Base-by-base conservation (phyloP, 2,113 vertebrate species). In the Polyodon spathula region DNA sequence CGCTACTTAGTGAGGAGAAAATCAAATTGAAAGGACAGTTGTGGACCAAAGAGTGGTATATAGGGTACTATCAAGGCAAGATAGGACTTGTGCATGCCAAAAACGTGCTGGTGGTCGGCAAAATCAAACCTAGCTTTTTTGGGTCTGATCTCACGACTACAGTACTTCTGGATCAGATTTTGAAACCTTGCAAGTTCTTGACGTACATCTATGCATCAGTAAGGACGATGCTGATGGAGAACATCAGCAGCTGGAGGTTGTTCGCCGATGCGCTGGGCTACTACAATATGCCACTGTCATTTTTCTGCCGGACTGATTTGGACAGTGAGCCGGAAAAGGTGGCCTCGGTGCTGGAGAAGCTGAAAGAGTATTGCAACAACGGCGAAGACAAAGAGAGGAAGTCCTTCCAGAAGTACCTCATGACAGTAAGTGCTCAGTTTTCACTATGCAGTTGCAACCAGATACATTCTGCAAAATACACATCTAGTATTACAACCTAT, bases 21-120 rank as follows among this genome's bases (percentile, higher is more conserved):
- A 84, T 98, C 68, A 87, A 83, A 63, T 79, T 98, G 15, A 93
- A 91, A 66, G 96, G 96, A 0, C 93, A 97, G 65, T 75, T 98
- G 62, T 95, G 96, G 93, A 97, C 90, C 51, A 98, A 98, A 68
- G 95, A 98, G 68, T 98, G 96, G 96, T 96, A 95, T 65, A 90
- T 95, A 4, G 94, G 91, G 61, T 98, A 92, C 77, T 94, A 93
- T 77, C 93, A 94, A 73, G 94, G 96, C 6, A 89, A 78, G 64
- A 71, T 93, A 6, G 96, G 95, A 11, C 84, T 98, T 0, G 90
- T 98, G 58, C 94, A 98, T 40, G 76, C 89, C 56, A 96, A 94
- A 81, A 98, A 98, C 0, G 88, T 98, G 62, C 78, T 98, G 4
- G 84, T 96, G 58, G 86, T 95, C 0, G 93, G 93, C 8, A 90